A percentile compares a stretch with the other conserved stretches of the same genome.
These are phyloP conservation scores for Equus przewalskii DNA, from an alignment of 2,113 vertebrate genomes.

Conservation along the genomic window DNA sequence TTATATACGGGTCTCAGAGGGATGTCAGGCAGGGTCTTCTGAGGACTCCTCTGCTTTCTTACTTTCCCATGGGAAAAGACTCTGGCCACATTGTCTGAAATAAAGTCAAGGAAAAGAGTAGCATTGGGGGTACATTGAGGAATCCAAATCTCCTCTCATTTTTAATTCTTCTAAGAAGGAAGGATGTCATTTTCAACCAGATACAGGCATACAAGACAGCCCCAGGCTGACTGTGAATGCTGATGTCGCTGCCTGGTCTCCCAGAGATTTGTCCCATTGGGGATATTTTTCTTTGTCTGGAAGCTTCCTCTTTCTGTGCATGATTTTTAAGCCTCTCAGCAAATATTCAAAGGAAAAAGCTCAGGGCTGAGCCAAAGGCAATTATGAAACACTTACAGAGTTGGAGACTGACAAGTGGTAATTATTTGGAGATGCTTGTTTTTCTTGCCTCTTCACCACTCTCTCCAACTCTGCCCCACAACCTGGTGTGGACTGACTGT, in stretches of 20 bases:
- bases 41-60: neutral
- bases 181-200: neutral
- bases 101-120: neutral
- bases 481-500: slow-evolving; percentile 20
- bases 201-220: neutral
- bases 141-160: neutral
- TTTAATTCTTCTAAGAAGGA: slow-evolving; percentile 59
- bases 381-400: slow-evolving; percentile 65
- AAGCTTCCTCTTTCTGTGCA: slow-evolving; percentile 40
- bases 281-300: slow-evolving; percentile 8
- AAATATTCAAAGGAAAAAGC: slow-evolving; percentile 68
- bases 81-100: neutral
- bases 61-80: neutral
- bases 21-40: neutral
- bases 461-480: neutral
- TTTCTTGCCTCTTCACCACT: slow-evolving; percentile 10
- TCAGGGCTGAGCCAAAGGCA: slow-evolving; percentile 65
- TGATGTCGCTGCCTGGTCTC: neutral
- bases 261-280: neutral
- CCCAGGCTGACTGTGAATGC: neutral
- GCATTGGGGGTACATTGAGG: neutral
- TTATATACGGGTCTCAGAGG: neutral
- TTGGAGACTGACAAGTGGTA: slow-evolving; percentile 58
- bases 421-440: slow-evolving; percentile 66
- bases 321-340: slow-evolving; percentile 63